Conservation (phyloP, 2,888 invertebrate species). For the Cryptocheilus praepositus region DNA sequence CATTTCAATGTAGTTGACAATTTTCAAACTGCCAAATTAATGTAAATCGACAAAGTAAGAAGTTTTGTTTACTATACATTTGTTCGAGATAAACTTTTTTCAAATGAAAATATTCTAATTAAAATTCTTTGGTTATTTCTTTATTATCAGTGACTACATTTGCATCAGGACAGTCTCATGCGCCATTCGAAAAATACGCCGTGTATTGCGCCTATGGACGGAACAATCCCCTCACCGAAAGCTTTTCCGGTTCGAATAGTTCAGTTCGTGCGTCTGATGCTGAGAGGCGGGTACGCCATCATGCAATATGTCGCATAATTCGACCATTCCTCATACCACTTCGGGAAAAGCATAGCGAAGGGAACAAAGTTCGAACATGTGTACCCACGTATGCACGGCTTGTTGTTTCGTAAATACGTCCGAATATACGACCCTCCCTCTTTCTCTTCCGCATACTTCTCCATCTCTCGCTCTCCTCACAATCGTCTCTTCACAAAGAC, state of each 20-base stretch:
- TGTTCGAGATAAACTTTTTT: no score
- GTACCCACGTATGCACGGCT: constrained; percentile 43
- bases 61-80: no score
- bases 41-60: no score
- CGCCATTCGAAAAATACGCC: constrained; percentile 3
- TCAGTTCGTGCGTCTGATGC: constrained; percentile 9
- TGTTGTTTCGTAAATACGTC: constrained; percentile 52
- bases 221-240: constrained; percentile 45
- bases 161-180: not conserved
- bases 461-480: no score
- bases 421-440: not conserved
- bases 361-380: constrained; percentile 52
- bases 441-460: no score
- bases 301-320: constrained; percentile 68
- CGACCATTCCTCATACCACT: constrained; percentile 60
- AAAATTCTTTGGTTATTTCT: no score
- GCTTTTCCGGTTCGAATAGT: constrained; percentile 40
- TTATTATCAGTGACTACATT: not conserved
- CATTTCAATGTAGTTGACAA: no score
- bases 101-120: no score
- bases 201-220: constrained; percentile 26
- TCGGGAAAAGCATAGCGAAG: constrained; percentile 30
- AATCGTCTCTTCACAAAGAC: no score
- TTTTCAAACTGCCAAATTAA: no score
- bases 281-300: constrained; percentile 28